Base-by-base conservation (phyloP, 1,140 invertebrate genomes). In the Drosophila pallidifrons region DNA sequence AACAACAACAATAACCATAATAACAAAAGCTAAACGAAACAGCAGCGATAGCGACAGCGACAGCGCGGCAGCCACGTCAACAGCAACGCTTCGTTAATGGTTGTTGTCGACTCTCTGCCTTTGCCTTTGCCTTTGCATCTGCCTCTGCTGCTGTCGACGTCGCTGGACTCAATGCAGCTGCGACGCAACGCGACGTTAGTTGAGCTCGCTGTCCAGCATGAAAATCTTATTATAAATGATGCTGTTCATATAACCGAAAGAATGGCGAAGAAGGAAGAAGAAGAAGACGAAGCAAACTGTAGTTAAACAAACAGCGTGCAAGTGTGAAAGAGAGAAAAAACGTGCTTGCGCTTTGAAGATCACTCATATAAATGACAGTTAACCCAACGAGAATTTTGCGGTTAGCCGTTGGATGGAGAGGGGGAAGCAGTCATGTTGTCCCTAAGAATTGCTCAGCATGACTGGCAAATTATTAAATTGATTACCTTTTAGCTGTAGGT, bases 191-290 rank as follows among this genome's bases (percentile, higher is more conserved):
- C 35, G 35, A 1, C 51, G 20, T 55, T 54, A n/a, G 25, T 75
- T 58, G 52, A 61, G 67, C 73, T 57, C 35, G 49, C 55, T 57
- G 55, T 66, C 67, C 52, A 52, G 45, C 73, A 79, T 59, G 47
- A 73, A 88, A 88, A 81, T 83, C 74, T 68, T 79, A 76, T 78
- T 75, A 88, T 88, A 88, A 88, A 88, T 88, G 74, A 82, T 75
- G 68, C 71, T 79, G 49, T 30, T 57, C 52, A 79, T 86, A 74
- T 81, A 63, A 57, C 63, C 58, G 38, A 75, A 75, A 67, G 51
- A 73, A 70, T 63, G 75, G n/a, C 28, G 20, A 57, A 38, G 5
- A 5, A 25, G 55, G 32, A 16, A 41, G 32, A 16, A 41, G 45
- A 41, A 16, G 1, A 20, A 28, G 35, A 51, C 11, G 28, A 2